Base-by-base conservation (phyloP, 1,140 invertebrate genomes). In the Phthorimaea operculella region DNA sequence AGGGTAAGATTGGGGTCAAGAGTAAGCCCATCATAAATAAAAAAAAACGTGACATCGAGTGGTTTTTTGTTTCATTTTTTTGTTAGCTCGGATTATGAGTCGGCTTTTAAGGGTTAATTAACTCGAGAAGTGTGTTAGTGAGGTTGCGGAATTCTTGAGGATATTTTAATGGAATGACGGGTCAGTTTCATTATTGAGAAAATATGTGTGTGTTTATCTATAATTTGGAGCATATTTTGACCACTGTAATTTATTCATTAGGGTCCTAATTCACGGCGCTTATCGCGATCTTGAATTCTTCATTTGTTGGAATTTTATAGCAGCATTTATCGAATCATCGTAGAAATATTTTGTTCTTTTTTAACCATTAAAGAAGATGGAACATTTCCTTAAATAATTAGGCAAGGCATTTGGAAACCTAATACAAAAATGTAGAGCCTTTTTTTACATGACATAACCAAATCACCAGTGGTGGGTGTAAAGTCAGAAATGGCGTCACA, bases 31-130 rank as follows among this genome's bases (percentile, higher is more conserved):
- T n/a, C n/a, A n/a, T n/a, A n/a, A n/a, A n/a, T n/a, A n/a, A n/a
- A n/a, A n/a, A n/a, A n/a, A n/a, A n/a, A 82, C 78, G 77, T 83
- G 80, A 83, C 77, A 70, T 71, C 64, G 68, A 79, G 74, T 76
- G 68, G 49, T 72, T 76, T 80, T 80, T 77, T 74, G 63, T 70
- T 64, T 66, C 49, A 52, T 21, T 60, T 56, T 70, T 73, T 76
- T 76, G 69, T 79, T 70, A 61, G 59, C 54, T 60, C 63, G 63
- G 70, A 76, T 76, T 80, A 76, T 72, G 62, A 70, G 61, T 47
- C 58, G 54, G 60, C 68, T 67, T 75, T 79, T 74, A 73, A 73
- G 68, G 65, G 70, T 70, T 83, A 83, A 83, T 83, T 82, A 82
- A 79, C 57, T 75, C 64, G 66, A 74, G 71, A 57, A 68, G 54